Conservation (phyloP, 2,888 invertebrate species). For the Andrena fulva region DNA sequence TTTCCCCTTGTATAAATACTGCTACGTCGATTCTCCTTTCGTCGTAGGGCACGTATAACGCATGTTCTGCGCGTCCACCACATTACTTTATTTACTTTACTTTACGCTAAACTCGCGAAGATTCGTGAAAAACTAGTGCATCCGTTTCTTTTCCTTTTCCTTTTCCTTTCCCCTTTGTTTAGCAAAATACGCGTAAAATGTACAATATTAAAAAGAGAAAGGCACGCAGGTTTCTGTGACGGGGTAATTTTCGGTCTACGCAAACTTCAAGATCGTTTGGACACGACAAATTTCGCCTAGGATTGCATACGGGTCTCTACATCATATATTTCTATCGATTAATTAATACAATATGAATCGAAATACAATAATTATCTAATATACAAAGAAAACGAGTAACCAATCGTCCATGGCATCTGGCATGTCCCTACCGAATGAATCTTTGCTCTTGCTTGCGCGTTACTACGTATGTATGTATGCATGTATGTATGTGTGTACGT, state of each 20-base stretch:
- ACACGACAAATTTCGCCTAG: conserved; percentile 9
- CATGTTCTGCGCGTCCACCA: conserved; percentile 41
- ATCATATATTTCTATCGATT: conserved; percentile 60
- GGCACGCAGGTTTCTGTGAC: conserved; percentile 68
- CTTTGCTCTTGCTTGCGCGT: conserved; percentile 21
- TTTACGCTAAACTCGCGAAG: conserved; percentile 24
- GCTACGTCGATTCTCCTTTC: conserved; percentile 40
- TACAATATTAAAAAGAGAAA: conserved; percentile 69
- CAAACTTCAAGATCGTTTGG: conserved; percentile 27
- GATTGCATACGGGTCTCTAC: conserved; percentile 40
- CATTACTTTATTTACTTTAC: conserved; percentile 41
- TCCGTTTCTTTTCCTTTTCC: conserved; percentile 20
- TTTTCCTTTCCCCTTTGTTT: conserved; percentile 22
- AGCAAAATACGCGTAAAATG: conserved; percentile 63
- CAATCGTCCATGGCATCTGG: conserved; percentile 59
- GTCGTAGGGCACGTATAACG: conserved; percentile 45
- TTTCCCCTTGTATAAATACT: conserved; percentile 37
- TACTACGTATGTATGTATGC: background rate
- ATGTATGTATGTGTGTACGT: too few relatives aligned
- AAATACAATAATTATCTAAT: conserved; percentile 50
- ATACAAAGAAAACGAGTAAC: conserved; percentile 56
- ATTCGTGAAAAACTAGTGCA: conserved; percentile 49
- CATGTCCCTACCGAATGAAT: conserved; percentile 43
- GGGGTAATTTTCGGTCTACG: conserved; percentile 37
- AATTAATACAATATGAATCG: conserved; percentile 48